Conservation (phyloP, 1,140 invertebrate genomes). For the Nasonia giraulti region DNA sequence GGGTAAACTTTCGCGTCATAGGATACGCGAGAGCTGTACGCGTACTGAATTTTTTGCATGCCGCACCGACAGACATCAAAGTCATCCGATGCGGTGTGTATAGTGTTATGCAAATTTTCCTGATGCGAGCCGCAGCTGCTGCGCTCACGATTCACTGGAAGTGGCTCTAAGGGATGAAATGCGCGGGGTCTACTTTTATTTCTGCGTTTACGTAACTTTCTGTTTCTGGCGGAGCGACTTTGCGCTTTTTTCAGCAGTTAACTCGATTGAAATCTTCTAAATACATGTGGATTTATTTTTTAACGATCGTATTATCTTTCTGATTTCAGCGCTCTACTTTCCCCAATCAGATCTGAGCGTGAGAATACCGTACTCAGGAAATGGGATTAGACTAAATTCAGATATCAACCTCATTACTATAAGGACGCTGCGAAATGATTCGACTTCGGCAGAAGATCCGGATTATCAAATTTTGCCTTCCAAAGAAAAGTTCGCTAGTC, state of each 20-base stretch:
- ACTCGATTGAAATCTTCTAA: too few relatives aligned
- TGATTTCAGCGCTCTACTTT: conserved; percentile 69
- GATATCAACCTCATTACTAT: conserved; percentile 61
- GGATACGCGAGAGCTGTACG: not conserved
- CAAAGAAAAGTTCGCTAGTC: conserved; percentile 51
- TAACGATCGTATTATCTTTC: conserved; percentile 20
- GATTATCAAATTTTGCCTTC: conserved; percentile 60
- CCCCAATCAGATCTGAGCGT: conserved; percentile 68
- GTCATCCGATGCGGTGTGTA: not conserved
- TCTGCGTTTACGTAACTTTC: too few relatives aligned
- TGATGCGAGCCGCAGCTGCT: not conserved
- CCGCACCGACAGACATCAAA: not conserved
- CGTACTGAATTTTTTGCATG: not conserved
- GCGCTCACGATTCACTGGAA: not conserved
- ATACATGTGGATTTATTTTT: too few relatives aligned
- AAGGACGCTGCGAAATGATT: conserved; percentile 65
- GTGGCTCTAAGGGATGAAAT: not conserved
- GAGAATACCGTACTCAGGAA: conserved; percentile 61
- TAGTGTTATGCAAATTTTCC: conserved; percentile 10
- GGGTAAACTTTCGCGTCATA: not conserved
- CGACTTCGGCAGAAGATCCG: conserved; percentile 52
- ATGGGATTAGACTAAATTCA: conserved; percentile 51
- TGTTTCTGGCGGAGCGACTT: too few relatives aligned
- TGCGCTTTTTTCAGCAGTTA: too few relatives aligned
- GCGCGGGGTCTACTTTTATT: too few relatives aligned